Conservation (phyloP, 2,113 vertebrate genomes). For the Silurus meridionalis region DNA sequence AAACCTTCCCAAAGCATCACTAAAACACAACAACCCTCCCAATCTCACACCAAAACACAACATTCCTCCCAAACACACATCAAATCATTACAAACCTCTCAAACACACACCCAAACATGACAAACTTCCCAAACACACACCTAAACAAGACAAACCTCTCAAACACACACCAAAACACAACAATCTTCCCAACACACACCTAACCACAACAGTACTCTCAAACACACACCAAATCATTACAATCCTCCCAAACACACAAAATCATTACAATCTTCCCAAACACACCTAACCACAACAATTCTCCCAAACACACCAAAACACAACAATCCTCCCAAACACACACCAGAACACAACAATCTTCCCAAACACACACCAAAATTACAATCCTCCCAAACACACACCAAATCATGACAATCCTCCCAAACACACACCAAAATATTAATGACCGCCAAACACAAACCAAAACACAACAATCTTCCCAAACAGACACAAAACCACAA, state of each 20-base stretch:
- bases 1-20: not conserved
- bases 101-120: not conserved
- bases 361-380: not conserved
- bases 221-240: not conserved
- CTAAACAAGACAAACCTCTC: not conserved
- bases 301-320: not conserved
- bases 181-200: not conserved
- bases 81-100: not conserved
- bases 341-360: not conserved
- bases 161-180: not conserved
- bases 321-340: not conserved
- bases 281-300: not conserved
- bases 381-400: not conserved
- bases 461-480: not conserved
- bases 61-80: not conserved
- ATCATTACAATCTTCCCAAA: not conserved
- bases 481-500: not conserved
- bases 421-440: too few relatives aligned
- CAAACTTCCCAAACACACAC: not conserved
- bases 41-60: not conserved
- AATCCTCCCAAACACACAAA: not conserved
- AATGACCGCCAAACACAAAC: too few relatives aligned
- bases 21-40: not conserved
- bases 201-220: not conserved
- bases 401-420: not conserved